Evolutionary conservation across 2,113 vertebrate genomes (phyloP).

Genomic region (Zosterops japonicus): DNA sequence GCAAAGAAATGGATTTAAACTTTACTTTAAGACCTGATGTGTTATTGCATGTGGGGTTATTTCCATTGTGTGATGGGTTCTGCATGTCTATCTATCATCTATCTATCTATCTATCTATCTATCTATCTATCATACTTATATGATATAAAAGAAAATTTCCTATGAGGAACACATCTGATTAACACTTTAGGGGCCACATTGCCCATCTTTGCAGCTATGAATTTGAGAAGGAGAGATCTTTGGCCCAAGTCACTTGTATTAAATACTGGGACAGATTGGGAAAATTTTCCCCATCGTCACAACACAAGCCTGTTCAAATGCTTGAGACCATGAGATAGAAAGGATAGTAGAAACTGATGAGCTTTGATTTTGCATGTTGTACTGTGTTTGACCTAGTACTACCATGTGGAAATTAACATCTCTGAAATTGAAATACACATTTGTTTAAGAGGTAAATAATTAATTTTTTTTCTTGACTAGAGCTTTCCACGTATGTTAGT

Average conservation of each 20-base stretch:
- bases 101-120: neutral
- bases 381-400: neutral
- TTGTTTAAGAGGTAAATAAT: neutral
- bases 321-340: neutral
- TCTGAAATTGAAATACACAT: neutral
- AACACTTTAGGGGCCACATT: neutral
- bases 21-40: neutral
- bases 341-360: neutral
- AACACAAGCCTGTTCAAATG: neutral
- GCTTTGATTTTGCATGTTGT: neutral
- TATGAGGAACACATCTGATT: neutral
- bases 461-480: neutral
- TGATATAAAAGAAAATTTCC: neutral
- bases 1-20: neutral
- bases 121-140: neutral
- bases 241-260: fast-evolving
- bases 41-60: neutral
- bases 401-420: neutral
- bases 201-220: fast-evolving
- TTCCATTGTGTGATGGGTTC: neutral
- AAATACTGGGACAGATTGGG: neutral
- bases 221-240: neutral
- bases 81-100: neutral
- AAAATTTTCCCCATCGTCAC: neutral
- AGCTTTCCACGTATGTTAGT: neutral